Conservation (phyloP, 2,888 invertebrate species). For the Agonum fuliginosum region DNA sequence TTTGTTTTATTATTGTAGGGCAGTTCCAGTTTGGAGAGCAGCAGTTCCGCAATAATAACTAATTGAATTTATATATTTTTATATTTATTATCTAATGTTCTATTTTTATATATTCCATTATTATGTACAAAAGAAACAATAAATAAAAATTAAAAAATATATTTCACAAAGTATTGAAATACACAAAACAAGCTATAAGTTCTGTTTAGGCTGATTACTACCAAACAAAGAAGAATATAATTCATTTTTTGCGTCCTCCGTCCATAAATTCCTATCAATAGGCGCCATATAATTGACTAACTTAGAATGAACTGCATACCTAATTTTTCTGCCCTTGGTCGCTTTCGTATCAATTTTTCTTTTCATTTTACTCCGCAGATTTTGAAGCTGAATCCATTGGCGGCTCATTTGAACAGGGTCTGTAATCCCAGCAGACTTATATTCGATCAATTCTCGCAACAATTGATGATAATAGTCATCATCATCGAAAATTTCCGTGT, state of each 20-base stretch:
- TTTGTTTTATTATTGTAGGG: background rate
- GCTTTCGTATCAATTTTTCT: constrained; percentile 94
- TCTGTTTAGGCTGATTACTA: constrained; percentile 67
- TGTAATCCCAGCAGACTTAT: constrained; percentile 87
- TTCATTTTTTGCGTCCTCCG: constrained; percentile 87
- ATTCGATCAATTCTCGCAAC: constrained; percentile 92
- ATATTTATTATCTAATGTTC: background rate
- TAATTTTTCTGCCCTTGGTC: constrained; percentile 93
- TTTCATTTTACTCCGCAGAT: constrained; percentile 93
- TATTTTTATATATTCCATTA: background rate
- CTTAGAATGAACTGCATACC: constrained; percentile 89
- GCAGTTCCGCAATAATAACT: background rate
- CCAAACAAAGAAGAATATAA: constrained; percentile 89
- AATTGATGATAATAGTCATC: constrained; percentile 98
- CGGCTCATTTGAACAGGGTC: constrained; percentile 91
- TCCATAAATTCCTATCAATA: constrained; percentile 80
- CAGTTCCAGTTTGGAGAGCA: background rate
- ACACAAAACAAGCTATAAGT: too few species aligned
- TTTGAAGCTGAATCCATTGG: constrained; percentile 95
- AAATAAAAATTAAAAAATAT: too few species aligned
- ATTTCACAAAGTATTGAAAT: too few species aligned
- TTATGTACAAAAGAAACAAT: too few species aligned
- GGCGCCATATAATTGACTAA: constrained; percentile 95
- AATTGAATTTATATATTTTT: background rate
- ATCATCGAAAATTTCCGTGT: constrained; percentile 94